Percentiles rank a stretch among this genome's conserved stretches.
Evolutionary conservation across 1,140 invertebrate species (phyloP).

Genomic region (Thrips palmi): DNA sequence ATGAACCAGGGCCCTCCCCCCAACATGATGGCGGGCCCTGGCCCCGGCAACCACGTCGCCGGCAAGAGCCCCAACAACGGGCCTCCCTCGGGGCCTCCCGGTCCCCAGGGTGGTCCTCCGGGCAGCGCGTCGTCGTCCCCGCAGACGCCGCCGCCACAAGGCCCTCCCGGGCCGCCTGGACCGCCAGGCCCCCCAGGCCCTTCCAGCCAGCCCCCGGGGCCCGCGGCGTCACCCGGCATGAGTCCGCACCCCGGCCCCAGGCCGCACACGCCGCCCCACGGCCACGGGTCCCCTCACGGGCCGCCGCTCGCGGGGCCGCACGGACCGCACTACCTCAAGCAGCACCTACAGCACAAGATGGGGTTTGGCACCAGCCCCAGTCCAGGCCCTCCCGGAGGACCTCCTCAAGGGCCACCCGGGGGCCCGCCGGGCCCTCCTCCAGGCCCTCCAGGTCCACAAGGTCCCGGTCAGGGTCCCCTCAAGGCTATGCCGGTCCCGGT

Average conservation of each 20-base stretch:
- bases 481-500: slow-evolving; percentile 32
- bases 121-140: slow-evolving; percentile 10
- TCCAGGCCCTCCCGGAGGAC: slow-evolving; percentile 24
- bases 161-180: slow-evolving; percentile 15
- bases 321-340: slow-evolving; percentile 47
- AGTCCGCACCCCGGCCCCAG: slow-evolving; percentile 16
- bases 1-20: slow-evolving; percentile 16
- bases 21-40: slow-evolving; percentile 15
- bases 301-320: no score
- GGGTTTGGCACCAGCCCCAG: slow-evolving; percentile 30
- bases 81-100: slow-evolving; percentile 5
- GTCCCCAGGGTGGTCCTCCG: slow-evolving; percentile 13
- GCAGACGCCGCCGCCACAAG: slow-evolving; percentile 13
- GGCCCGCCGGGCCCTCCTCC: slow-evolving; percentile 4
- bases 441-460: no score
- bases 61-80: slow-evolving; percentile 11
- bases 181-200: slow-evolving; percentile 15
- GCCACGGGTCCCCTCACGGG: no score
- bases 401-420: slow-evolving; percentile 9
- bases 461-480: no score
- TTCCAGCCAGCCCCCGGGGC: slow-evolving; percentile 12
- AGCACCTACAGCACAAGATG: slow-evolving; percentile 45
- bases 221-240: no score
- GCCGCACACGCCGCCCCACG: slow-evolving; percentile 20
- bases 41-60: slow-evolving; percentile 11